Evolutionary conservation across 2,888 invertebrate species (phyloP), one percentile per base, ranked within the genome.

Genomic region (Cryptus viduatorius): DNA sequence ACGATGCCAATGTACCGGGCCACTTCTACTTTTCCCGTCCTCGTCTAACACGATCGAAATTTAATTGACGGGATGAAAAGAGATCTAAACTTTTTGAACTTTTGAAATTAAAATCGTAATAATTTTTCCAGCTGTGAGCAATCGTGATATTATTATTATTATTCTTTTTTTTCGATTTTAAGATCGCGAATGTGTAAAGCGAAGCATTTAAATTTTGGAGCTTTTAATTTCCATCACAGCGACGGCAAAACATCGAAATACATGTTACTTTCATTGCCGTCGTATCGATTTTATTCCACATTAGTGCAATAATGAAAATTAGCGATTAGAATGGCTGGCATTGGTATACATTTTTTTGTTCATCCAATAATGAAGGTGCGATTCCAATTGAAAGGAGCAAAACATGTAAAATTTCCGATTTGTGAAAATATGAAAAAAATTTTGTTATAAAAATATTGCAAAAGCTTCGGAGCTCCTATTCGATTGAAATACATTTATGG

Each of bases 1-100:
- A 77, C 37, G 56, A 37, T 44, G 73, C 31, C 61, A 46, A 61
- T 29, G 73, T 61, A 73, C 61, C 61, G 67, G 67, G 44, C 67
- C 29, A 65, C 12, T 61, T 72, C 64, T 59, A 29, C 46, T 82
- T 76, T 14, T 71, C 53, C 59, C 64, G 19, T 56, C 24, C 64
- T 16, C 67, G 29, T 10, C 24, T 64, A 29, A 53, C 50, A 7
- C 19, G 48, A 50, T 3, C 24, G 50, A 69, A 4, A 1, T 68
- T 68, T 2, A 12, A 68, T 31, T 4, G 1, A 29, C 0, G 8
- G 48, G 14, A 31, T 10, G 0, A 50, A 69, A 50, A 14, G 3
- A 69, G 42, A 16, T 12, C 37, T 37, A 37, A 4, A 37, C 8
- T 37, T 37, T 37, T 37, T 1, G 14, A 12, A 14, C 29, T 2